Conservation (phyloP, 2,113 vertebrate genomes). For the Jacana jacana region DNA sequence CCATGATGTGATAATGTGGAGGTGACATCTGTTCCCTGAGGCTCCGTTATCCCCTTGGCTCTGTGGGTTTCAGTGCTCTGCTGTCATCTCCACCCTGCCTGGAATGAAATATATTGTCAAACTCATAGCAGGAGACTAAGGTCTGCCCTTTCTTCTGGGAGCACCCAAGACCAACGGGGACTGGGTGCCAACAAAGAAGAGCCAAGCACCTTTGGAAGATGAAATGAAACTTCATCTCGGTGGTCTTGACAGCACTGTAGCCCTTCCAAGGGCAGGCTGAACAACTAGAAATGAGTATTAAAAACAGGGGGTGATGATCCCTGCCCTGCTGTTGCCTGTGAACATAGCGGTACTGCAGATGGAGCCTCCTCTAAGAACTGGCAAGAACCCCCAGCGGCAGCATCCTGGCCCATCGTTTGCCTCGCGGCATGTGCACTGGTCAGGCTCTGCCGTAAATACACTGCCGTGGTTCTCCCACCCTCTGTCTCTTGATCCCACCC, state of each 20-base stretch:
- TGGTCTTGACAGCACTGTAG: not conserved
- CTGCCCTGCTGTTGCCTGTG: not conserved
- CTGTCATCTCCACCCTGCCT: not conserved
- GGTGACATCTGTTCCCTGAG: not conserved
- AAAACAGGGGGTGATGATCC: not conserved
- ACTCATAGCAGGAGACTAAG: not conserved
- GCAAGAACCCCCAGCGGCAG: rapidly evolving
- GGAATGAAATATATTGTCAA: not conserved
- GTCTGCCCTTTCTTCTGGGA: not conserved
- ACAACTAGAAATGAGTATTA: not conserved
- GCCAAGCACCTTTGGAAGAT: not conserved
- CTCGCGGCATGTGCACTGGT: not conserved
- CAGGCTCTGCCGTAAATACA: constrained; percentile 24
- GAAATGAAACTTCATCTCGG: not conserved
- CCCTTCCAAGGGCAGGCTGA: not conserved
- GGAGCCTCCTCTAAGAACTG: not conserved
- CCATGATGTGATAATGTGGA: not conserved
- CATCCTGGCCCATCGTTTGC: not conserved
- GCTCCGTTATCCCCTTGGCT: not conserved
- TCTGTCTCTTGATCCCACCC: not conserved
- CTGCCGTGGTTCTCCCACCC: not conserved
- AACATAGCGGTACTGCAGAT: not conserved
- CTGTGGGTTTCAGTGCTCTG: not conserved
- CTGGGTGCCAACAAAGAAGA: not conserved
- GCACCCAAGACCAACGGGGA: not conserved